A percentile compares a stretch with the other conserved stretches of the same genome.
Evolutionary conservation across 1,140 invertebrate genomes (phyloP).

Genomic region (Brachionus paranguensis): DNA sequence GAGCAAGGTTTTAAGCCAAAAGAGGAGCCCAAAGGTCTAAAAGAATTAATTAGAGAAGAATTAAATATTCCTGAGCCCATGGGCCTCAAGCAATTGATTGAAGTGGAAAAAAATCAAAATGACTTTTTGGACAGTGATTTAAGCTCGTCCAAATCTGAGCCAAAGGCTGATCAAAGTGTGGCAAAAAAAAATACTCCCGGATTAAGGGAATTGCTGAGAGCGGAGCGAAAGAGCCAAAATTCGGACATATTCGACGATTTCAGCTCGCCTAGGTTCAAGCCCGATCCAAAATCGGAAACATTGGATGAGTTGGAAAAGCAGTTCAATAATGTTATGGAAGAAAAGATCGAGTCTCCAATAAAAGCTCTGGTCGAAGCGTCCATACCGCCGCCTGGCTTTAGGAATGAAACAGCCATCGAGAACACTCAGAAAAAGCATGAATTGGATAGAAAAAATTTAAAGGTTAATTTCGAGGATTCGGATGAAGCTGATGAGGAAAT

Average conservation of each 20-base stretch:
- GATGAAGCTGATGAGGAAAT: constrained; percentile 9
- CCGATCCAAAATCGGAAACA: constrained; percentile 6
- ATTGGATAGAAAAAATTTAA: neutral
- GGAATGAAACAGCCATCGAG: neutral
- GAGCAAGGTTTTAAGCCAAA: neutral
- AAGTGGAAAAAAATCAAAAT: neutral
- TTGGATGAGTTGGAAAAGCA: constrained; percentile 8
- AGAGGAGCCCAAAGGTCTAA: neutral
- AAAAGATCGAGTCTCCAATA: neutral
- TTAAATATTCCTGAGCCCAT: neutral
- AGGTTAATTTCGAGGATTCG: constrained; percentile 2
- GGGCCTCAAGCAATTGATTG: neutral
- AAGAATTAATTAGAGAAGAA: neutral
- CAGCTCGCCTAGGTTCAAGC: neutral
- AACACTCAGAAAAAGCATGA: neutral
- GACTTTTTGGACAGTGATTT: neutral
- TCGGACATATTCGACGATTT: neutral
- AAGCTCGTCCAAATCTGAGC: neutral
- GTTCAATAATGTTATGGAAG: neutral
- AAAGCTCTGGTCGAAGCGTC: neutral
- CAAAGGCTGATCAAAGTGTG: neutral
- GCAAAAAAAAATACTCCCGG: neutral
- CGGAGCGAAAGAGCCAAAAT: neutral
- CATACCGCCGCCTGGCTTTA: neutral
- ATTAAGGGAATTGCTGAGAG: neutral